Evolutionary conservation across 1,140 invertebrate genomes (phyloP).

Genomic region (Pseudomyrmex concolor): DNA sequence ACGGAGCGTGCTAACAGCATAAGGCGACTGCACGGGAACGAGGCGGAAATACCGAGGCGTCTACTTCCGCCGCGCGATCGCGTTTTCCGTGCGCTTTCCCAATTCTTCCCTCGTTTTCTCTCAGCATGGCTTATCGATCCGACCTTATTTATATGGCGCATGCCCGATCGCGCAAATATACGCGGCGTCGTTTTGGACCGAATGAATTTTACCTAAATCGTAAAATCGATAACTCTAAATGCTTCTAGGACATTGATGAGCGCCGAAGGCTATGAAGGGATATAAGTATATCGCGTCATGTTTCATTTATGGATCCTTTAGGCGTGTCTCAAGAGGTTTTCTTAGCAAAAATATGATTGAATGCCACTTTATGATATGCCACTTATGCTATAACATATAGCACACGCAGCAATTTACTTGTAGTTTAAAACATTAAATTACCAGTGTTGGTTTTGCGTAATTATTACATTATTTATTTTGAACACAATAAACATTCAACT

Average conservation of each 20-base stretch:
- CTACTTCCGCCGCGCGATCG: slow-evolving; percentile 37
- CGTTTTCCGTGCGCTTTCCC: slow-evolving; percentile 34
- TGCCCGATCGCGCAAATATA: slow-evolving; percentile 55
- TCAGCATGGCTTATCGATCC: slow-evolving; percentile 48
- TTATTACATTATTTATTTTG: neutral
- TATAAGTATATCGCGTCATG: slow-evolving; percentile 7
- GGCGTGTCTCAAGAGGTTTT: neutral
- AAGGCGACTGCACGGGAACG: neutral
- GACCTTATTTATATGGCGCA: slow-evolving; percentile 59
- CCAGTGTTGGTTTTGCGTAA: too few relatives aligned
- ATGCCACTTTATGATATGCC: neutral
- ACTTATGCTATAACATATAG: too few relatives aligned
- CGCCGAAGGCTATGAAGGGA: neutral
- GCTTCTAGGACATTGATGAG: neutral
- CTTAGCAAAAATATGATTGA: neutral
- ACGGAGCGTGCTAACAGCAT: neutral
- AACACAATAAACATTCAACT: too few relatives aligned
- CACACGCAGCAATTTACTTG: neutral
- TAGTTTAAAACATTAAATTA: neutral
- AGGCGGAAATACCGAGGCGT: slow-evolving; percentile 25
- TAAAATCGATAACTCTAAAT: slow-evolving; percentile 35
- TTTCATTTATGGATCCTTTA: neutral
- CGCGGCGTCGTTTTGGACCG: neutral
- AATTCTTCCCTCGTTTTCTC: slow-evolving; percentile 47
- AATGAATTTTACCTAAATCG: slow-evolving; percentile 55